Conservation (phyloP, 2,888 invertebrate genomes). For the Odontocolon sp. region DNA sequence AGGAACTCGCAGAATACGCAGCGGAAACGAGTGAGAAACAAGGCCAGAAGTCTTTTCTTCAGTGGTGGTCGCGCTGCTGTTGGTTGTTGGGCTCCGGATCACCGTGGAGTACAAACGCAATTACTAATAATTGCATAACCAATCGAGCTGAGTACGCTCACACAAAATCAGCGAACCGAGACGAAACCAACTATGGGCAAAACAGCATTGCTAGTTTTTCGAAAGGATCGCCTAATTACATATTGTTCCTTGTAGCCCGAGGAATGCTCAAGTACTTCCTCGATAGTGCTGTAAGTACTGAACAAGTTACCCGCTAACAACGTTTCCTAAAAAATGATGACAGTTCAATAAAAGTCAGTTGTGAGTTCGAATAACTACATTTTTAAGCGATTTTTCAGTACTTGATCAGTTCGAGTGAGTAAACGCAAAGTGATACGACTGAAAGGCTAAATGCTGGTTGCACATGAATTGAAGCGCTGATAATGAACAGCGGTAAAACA, state of each 20-base stretch:
- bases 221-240: conserved; percentile 37
- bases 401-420: background rate
- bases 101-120: conserved; percentile 33
- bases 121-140: conserved; percentile 62
- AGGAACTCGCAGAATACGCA: conserved; percentile 25
- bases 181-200: conserved; percentile 38
- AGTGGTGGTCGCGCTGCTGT: conserved; percentile 38
- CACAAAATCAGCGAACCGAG: conserved; percentile 53
- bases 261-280: conserved; percentile 47
- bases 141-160: conserved; percentile 45
- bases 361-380: background rate
- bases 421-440: conserved; percentile 14
- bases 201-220: conserved; percentile 46
- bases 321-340: background rate
- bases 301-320: conserved; percentile 30
- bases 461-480: too few relatives aligned
- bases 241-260: conserved; percentile 31
- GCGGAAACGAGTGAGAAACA: conserved; percentile 46
- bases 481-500: conserved; percentile 60
- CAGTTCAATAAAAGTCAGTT: background rate
- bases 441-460: conserved; percentile 33
- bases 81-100: background rate
- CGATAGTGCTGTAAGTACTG: conserved; percentile 37
- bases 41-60: conserved; percentile 38
- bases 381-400: background rate